Evolutionary conservation across 2,797 vertebrate species (phyloP).

Genomic region (Tokudaia muenninki): DNA sequence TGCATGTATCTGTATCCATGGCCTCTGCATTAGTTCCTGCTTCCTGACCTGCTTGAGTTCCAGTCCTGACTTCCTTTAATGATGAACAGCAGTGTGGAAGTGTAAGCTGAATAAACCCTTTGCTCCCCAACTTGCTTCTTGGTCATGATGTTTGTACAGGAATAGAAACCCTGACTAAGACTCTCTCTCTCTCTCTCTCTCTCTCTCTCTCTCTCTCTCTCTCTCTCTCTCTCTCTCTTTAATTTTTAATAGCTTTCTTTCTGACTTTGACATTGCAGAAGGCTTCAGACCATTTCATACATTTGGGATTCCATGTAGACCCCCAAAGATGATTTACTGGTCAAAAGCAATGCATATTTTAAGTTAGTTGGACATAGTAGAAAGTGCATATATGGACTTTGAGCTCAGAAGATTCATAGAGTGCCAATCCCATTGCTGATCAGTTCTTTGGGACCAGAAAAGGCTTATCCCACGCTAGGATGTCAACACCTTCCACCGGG

Average conservation of each 20-base stretch:
- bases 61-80: too few relatives aligned
- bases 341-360: neutral
- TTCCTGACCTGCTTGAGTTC: too few relatives aligned
- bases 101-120: too few relatives aligned
- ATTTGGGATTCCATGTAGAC: neutral
- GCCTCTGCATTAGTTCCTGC: too few relatives aligned
- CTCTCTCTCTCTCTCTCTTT: neutral
- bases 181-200: too few relatives aligned
- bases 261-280: constrained; percentile 17
- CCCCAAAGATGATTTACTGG: neutral
- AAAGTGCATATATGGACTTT: neutral
- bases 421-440: neutral
- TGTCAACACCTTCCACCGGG: neutral
- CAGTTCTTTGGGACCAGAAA: neutral
- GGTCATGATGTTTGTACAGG: too few relatives aligned
- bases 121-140: too few relatives aligned
- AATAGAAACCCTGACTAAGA: too few relatives aligned
- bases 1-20: too few relatives aligned
- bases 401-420: neutral
- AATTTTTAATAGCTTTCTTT: constrained; percentile 19
- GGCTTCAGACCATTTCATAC: neutral
- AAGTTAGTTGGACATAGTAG: neutral
- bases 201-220: neutral
- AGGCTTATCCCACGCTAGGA: neutral
- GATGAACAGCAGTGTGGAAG: too few relatives aligned